Base-by-base conservation (phyloP, 2,113 vertebrate genomes). In the Nannospalax galili region DNA sequence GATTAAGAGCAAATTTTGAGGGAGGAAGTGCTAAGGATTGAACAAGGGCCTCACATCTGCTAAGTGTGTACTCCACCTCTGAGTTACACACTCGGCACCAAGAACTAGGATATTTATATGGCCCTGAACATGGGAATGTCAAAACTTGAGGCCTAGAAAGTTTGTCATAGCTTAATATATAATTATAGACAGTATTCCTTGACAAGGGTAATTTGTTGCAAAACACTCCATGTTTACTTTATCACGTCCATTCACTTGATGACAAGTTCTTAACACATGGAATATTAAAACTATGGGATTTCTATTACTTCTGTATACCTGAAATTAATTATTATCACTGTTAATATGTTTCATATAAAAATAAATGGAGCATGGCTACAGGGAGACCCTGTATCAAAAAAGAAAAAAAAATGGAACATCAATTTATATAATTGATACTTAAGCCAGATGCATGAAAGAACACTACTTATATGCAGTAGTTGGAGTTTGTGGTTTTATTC, bases 331-430 rank as follows among this genome's bases (percentile, higher is more conserved):
- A 52, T 52, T 52, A 52, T 52, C 6, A 52, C 48, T 52, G 48
- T 52, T 52, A 52, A 52, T 11, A 52, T 52, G 48, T 7, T 52
- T 52, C 48, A 52, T 52, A 52, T 89, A 84, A 90, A 94, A 93
- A 79, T 42, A 92, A 91, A 69, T 88, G 40, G 65, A 75, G 32
- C 84, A n/a, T n/a, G n/a, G n/a, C n/a, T n/a, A n/a, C n/a, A n/a
- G n/a, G n/a, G n/a, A n/a, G n/a, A n/a, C n/a, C n/a, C n/a, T n/a
- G n/a, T n/a, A n/a, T n/a, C n/a, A n/a, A n/a, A n/a, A n/a, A n/a
- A n/a, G n/a, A 84, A 90, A 94, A 93, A 79, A 42, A 92, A 91
- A 69, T 88, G 40, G 65, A 75, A 26, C 84, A 35, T 84, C 45
- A 88, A 0, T 79, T 52, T 52, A 11, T 52, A 11, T 11, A 52